Evolutionary conservation across 2,888 invertebrate species (phyloP).

Genomic region (Tortrix viridana): DNA sequence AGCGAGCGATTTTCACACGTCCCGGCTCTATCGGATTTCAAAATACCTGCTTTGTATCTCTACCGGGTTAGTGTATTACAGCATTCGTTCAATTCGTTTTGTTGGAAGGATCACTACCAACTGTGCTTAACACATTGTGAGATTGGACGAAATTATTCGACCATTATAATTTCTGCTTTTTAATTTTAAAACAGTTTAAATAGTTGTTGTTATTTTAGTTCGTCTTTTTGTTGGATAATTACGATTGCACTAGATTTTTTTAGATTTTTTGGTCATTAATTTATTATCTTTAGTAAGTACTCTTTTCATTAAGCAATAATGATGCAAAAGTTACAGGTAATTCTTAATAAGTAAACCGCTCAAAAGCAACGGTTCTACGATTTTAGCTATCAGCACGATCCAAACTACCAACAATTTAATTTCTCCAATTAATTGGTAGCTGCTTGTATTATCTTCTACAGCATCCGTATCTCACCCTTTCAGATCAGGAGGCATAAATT

Average conservation of each 20-base stretch:
- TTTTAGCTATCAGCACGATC: slow-evolving; percentile 11
- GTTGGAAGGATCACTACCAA: too few relatives aligned
- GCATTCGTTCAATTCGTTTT: neutral
- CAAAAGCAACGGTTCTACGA: too few relatives aligned
- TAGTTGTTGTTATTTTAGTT: too few relatives aligned
- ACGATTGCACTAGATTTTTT: too few relatives aligned
- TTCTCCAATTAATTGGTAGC: slow-evolving; percentile 24
- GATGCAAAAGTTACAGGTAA: neutral
- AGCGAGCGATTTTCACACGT: slow-evolving; percentile 29
- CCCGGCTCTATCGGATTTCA: slow-evolving; percentile 23
- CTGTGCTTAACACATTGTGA: too few relatives aligned
- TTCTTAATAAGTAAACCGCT: neutral
- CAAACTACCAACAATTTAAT: slow-evolving; percentile 11
- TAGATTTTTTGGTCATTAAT: too few relatives aligned
- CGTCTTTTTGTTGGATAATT: too few relatives aligned
- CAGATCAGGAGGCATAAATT: slow-evolving; percentile 30
- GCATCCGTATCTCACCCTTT: slow-evolving; percentile 21
- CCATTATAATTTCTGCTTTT: too few relatives aligned
- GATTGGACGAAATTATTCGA: too few relatives aligned
- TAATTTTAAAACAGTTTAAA: too few relatives aligned
- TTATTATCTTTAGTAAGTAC: too few relatives aligned
- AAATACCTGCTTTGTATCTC: slow-evolving; percentile 17
- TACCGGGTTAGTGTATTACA: neutral
- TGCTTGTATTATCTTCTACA: slow-evolving; percentile 11
- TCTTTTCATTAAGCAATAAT: neutral